Percentiles rank a stretch among this genome's conserved stretches.
Evolutionary conservation across 2,888 invertebrate genomes (phyloP).

Genomic region (Scaeva pyrastri): DNA sequence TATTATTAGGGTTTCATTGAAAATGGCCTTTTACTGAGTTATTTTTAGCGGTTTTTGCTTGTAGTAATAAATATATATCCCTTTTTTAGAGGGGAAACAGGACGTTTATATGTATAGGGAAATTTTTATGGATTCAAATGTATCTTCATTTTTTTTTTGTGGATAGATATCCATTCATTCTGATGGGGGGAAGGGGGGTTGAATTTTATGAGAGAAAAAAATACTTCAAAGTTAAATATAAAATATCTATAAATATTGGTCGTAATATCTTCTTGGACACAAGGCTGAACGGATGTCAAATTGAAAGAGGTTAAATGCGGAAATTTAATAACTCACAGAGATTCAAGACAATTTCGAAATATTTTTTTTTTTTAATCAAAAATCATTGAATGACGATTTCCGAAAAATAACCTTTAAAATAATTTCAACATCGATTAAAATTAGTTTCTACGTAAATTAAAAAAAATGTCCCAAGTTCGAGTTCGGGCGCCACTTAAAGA

Average conservation of each 20-base stretch:
- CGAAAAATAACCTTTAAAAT: no score
- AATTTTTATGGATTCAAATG: conserved; percentile 31
- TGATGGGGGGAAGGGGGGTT: background rate
- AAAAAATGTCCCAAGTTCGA: no score
- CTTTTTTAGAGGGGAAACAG: background rate
- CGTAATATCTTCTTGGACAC: background rate
- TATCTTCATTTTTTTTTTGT: background rate
- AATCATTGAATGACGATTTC: no score
- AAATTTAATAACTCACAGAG: conserved; percentile 57
- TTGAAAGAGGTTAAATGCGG: conserved; percentile 39
- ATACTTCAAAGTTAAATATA: background rate
- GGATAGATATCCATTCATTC: background rate
- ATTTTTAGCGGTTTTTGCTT: conserved; percentile 51
- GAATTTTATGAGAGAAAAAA: background rate
- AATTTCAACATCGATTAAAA: no score
- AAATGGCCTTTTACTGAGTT: conserved; percentile 67
- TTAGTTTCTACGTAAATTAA: no score
- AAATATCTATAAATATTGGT: conserved; percentile 10
- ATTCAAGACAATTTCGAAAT: background rate
- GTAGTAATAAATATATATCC: conserved; percentile 33
- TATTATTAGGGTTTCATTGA: conserved; percentile 74
- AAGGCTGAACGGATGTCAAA: background rate
- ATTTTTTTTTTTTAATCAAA: no score
- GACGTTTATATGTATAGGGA: no score
- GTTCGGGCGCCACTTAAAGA: no score